These are phyloP conservation scores for Cataglyphis rosenhaueri DNA, from an alignment of 2,888 invertebrate genomes.

Conservation along the genomic window DNA sequence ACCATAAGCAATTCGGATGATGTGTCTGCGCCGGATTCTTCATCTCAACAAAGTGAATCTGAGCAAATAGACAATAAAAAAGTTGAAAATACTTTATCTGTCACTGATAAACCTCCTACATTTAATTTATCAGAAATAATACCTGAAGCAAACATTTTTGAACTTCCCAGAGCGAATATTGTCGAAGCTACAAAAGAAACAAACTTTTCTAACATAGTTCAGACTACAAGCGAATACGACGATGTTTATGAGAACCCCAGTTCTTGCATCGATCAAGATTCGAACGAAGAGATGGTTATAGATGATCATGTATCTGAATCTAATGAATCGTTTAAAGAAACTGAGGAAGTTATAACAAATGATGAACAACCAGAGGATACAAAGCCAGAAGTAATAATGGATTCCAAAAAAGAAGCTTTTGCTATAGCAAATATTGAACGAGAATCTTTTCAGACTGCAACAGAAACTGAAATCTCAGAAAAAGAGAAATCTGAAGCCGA, in stretches of 20 bases:
- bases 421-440: constrained; percentile 3
- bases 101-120: constrained; percentile 55
- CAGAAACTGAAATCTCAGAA: constrained; percentile 2
- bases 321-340: constrained; percentile 67
- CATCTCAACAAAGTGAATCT: constrained; percentile 36
- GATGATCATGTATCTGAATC: constrained; percentile 74
- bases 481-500: constrained; percentile 23
- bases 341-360: constrained; percentile 35
- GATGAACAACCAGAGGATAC: constrained; percentile 51
- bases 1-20: constrained; percentile 67
- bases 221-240: constrained; percentile 69
- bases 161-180: constrained; percentile 55
- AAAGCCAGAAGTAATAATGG: neutral
- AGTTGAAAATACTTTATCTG: constrained; percentile 35
- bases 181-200: constrained; percentile 51
- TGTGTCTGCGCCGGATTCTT: constrained; percentile 43
- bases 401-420: constrained; percentile 17
- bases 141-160: constrained; percentile 63
- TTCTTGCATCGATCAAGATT: constrained; percentile 67
- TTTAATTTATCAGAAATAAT: constrained; percentile 63
- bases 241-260: constrained; percentile 71
- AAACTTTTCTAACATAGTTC: constrained; percentile 55
- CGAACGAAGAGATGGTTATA: constrained; percentile 75
- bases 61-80: constrained; percentile 48
- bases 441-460: neutral